phyloP scores from a whole-genome alignment of 2,113 vertebrate genomes.

The Leucopsar rothschildi region DNA sequence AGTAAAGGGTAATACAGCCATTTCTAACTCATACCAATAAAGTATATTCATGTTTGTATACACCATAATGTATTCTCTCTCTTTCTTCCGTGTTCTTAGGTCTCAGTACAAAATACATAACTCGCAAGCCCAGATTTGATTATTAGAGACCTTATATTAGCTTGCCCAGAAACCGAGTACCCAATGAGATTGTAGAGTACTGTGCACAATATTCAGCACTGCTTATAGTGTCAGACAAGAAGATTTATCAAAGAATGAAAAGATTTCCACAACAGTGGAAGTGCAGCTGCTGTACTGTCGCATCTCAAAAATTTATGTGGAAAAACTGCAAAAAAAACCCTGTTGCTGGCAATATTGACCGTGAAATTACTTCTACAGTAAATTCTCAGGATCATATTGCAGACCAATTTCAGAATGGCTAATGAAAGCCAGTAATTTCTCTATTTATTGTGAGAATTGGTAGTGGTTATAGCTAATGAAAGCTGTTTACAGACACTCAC shows the following conservation, averaged over 20 bases:
- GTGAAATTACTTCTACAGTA: slow-evolving; percentile 66
- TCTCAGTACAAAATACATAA: not conserved
- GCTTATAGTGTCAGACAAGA: not conserved
- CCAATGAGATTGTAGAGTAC: not conserved
- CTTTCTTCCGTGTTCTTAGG: not conserved
- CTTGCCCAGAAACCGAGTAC: not conserved
- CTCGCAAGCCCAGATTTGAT: not conserved
- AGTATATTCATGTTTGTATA: not conserved
- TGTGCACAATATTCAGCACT: not conserved
- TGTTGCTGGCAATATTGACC: slow-evolving; percentile 48
- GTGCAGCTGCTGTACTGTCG: not conserved
- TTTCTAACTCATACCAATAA: not conserved
- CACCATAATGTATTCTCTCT: not conserved
- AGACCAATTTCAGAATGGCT: slow-evolving; percentile 67
- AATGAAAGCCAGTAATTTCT: slow-evolving; percentile 71
- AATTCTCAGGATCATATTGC: slow-evolving; percentile 52
- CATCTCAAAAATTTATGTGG: not conserved
- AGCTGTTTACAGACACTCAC: slow-evolving; percentile 81
- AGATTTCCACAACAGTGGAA: not conserved
- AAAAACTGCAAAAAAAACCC: not conserved
- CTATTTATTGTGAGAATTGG: slow-evolving; percentile 70
- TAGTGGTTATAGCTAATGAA: slow-evolving; percentile 77
- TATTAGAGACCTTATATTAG: not conserved
- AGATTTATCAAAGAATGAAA: not conserved
- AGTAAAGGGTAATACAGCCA: not conserved